Base-by-base conservation (phyloP, 2,797 vertebrate genomes). In the Sebastes oblongus region DNA sequence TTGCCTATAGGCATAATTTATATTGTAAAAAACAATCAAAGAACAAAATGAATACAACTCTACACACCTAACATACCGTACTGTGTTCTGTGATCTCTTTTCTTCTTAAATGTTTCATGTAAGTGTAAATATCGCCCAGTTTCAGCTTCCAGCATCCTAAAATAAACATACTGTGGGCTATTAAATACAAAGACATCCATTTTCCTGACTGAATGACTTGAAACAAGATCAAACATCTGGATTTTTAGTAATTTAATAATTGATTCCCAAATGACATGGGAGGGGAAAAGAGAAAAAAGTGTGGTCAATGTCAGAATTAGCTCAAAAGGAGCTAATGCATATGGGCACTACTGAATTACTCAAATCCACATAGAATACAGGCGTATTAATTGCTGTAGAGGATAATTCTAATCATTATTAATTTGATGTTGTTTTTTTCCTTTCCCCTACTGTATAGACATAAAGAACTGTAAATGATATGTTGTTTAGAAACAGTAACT, bases 201-300 rank as follows among this genome's bases (percentile, higher is more conserved):
- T 39, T 77, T 46, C 8, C 34, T 1, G 25, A 68, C 18, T 72
- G 66, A 62, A 50, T 67, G 10, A 50, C 29, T 78, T 75, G 58
- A 84, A 87, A 79, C 32, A 20, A 64, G 55, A 79, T 82, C 71
- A 75, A 75, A 65, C 22, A 25, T 27, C 64, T 61, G 56, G 11
- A 59, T 60, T 75, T 42, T 64, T 65, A 65, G 77, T 72, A 10
- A 66, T 78, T 58, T 65, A 32, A 34, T 59, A 55, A 71, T 68
- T 18, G 22, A 52, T 71, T 75, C 54, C 50, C 58, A 50, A 24
- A 30, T 72, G 68, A 68, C 42, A 74, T 46, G 12, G 25, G n/a
- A 8, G 2, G 22, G 16, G 3, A 14, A 30, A 54, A 10, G 20
- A 4, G 4, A 7, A 34, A 22, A 52, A 59, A 39, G 14, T 27